Evolutionary conservation across 2,113 vertebrate species (phyloP).

Genomic region (Melospiza georgiana): DNA sequence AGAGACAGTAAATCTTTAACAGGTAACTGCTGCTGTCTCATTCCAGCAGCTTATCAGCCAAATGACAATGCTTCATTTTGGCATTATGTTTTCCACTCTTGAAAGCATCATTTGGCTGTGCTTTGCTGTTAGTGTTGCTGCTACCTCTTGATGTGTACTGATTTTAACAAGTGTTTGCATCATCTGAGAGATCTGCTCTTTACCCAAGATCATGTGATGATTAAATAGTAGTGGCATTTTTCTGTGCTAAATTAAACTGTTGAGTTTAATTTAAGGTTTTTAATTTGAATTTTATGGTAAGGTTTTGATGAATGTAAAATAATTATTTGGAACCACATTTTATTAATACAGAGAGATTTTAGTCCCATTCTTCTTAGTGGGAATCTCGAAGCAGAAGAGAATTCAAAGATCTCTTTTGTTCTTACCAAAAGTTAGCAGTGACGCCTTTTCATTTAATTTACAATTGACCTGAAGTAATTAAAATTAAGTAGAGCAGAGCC

Average conservation of each 20-base stretch:
- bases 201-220: neutral
- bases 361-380: neutral
- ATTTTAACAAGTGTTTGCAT: neutral
- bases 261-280: no score
- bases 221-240: neutral
- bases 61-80: neutral
- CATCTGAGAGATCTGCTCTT: neutral
- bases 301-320: neutral
- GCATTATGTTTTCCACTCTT: neutral
- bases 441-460: neutral
- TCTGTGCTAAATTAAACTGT: neutral
- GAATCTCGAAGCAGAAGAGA: neutral
- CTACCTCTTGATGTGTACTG: neutral
- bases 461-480: neutral
- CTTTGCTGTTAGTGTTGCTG: neutral
- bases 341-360: neutral
- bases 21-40: neutral
- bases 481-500: neutral
- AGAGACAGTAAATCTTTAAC: neutral
- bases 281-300: neutral
- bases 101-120: neutral
- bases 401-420: neutral
- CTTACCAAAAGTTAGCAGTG: neutral
- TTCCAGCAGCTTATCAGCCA: neutral
- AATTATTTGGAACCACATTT: neutral